Evolutionary conservation across 2,888 invertebrate species (phyloP).

Genomic region (Pachycephus smyrnensis): DNA sequence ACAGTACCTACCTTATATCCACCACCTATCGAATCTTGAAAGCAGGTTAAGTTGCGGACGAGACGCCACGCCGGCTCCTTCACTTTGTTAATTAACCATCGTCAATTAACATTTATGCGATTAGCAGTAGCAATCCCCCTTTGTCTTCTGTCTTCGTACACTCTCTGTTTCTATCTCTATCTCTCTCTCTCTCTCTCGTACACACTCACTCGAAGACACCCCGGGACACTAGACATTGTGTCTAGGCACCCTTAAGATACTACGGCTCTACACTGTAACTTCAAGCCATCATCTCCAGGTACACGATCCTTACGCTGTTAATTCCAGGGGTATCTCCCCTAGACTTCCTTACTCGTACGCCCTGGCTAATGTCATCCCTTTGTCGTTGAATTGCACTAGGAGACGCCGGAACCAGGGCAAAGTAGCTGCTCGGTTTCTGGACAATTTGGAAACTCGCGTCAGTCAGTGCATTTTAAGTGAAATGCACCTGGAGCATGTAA

Average conservation of each 20-base stretch:
- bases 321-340: background rate
- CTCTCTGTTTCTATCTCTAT: conserved; percentile 12
- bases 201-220: background rate
- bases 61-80: background rate
- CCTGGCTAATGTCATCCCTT: background rate
- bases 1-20: background rate
- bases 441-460: background rate
- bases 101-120: background rate
- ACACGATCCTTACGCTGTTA: background rate
- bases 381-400: background rate
- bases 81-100: background rate
- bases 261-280: too few relatives aligned
- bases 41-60: background rate
- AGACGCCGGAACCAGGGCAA: too few relatives aligned
- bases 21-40: background rate
- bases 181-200: background rate
- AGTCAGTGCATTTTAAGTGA: background rate
- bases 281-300: background rate
- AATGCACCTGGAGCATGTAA: background rate
- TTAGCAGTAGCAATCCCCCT: background rate
- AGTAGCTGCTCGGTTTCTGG: background rate
- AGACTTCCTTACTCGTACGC: background rate
- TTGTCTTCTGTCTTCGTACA: background rate
- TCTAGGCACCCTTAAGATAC: too few relatives aligned
- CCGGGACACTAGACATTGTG: background rate